These are phyloP conservation scores for Tetranychus piercei DNA, from an alignment of 2,888 invertebrate species.

Conservation along the genomic window DNA sequence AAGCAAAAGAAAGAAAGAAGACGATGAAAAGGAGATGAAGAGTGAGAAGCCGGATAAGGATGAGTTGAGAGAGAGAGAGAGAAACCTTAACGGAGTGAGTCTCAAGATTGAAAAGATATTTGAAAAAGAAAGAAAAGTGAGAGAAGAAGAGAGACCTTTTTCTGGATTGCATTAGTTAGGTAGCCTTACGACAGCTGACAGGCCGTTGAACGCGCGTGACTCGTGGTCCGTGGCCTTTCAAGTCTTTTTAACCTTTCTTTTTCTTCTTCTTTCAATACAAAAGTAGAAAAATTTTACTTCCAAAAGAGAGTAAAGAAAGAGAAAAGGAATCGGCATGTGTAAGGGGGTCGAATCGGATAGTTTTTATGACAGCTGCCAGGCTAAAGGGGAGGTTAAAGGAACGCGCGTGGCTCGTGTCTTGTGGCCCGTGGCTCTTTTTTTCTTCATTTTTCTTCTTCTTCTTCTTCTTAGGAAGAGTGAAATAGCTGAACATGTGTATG, in stretches of 20 bases:
- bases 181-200: neutral
- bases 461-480: neutral
- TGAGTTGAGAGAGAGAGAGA: neutral
- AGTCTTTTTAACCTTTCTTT: constrained; percentile 1
- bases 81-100: constrained; percentile 1
- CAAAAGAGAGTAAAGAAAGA: neutral
- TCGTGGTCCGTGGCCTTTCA: neutral
- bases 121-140: neutral
- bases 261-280: neutral
- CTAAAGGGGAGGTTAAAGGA: neutral
- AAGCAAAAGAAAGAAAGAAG: neutral
- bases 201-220: neutral
- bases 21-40: neutral
- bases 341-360: neutral
- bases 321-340: neutral
- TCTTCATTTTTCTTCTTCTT: neutral
- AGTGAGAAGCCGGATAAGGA: neutral
- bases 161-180: neutral
- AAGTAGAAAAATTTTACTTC: neutral
- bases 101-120: neutral
- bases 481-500: neutral
- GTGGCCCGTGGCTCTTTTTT: neutral
- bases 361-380: neutral
- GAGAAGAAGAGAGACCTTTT: neutral
- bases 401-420: neutral